Base-by-base conservation (phyloP, 2,113 vertebrate genomes). In the Montifringilla adamsi region DNA sequence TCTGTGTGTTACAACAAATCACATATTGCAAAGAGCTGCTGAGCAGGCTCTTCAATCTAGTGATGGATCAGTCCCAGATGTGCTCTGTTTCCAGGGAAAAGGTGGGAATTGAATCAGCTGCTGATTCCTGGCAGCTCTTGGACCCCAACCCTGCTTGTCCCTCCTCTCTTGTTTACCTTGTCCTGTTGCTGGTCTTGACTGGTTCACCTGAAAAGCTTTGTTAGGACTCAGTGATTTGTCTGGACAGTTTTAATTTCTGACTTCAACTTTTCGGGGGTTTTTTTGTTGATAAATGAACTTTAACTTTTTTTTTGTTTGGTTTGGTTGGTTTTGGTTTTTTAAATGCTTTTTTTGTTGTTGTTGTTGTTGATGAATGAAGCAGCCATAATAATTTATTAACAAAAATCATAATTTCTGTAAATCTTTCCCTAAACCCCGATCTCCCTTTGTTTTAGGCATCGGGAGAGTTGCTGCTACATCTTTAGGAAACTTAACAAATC, bases 401-500 rank as follows among this genome's bases (percentile, higher is more conserved):
- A 85, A 5, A 60, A 80, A 60, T 17, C 2, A 17, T 0, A 2
- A 8, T 23, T 60, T 8, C n/a, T 5, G 0, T n/a, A 5, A 52
- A 66, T 11, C 23, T 23, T 63, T 27, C 10, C 23, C 21, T 62
- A 26, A 96, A 19, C 6, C 1, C 27, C 2, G 0, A 14, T 35
- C 80, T 79, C 27, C 16, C 16, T 28, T 64, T 4, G 28, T 76
- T 90, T 78, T 22, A 99, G 99, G 98, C 97, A 99, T 99, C 33
- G 99, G 99, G 81, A 98, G 99, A 95, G 98, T 99, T 66, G 98
- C 99, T 97, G 99, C 99, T 96, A 99, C 99, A 90, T 99, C 99
- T 74, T 96, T 99, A 94, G 99, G 99, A 95, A 99, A 99, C 97
- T 97, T 99, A 95, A 99, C 99, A 59, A 99, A 97, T 84, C 97